Evolutionary conservation across 2,888 invertebrate genomes (phyloP), one percentile per base, ranked within the genome.

Genomic region (Pyrocoelia pectoralis): DNA sequence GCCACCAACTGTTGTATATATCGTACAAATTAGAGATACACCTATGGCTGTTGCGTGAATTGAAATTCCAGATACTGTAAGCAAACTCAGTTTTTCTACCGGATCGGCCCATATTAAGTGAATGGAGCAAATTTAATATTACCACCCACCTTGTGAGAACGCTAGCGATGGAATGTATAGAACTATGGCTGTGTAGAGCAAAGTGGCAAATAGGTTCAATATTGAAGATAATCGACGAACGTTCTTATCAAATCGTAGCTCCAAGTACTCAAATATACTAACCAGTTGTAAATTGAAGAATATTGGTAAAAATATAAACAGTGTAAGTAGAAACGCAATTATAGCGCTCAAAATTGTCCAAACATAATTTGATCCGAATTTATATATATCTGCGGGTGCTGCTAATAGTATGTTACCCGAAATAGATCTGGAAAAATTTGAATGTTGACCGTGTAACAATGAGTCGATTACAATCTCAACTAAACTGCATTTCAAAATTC

Each of bases 391-490:
- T 0, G 90, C 87, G 0, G 92, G 91, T 5, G 90, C 85, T 0
- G 90, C 91, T 6, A 93, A 83, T 8, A 92, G 80, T 0, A 91
- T 90, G 40, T 92, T 87, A 33, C 91, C 91, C 1, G 91, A 91
- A 71, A 91, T 81, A 69, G 90, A 89, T 74, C 91, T 91, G 78
- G 41, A 81, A 80, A 4, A 13, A 40, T 13, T n/a, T n/a, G n/a
- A n/a, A n/a, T n/a, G n/a, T n/a, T n/a, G n/a, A n/a, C n/a, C n/a
- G n/a, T n/a, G n/a, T n/a, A n/a, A n/a, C n/a, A n/a, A n/a, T n/a
- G n/a, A n/a, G n/a, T n/a, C n/a, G n/a, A n/a, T n/a, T n/a, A n/a
- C n/a, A n/a, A n/a, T n/a, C n/a, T n/a, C n/a, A n/a, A n/a, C n/a
- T n/a, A n/a, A n/a, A n/a, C n/a, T n/a, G n/a, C n/a, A n/a, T n/a